Evolutionary conservation across 2,797 vertebrate species (phyloP), one percentile per base, ranked within the genome.

Genomic region (Hoplostethus mediterraneus): DNA sequence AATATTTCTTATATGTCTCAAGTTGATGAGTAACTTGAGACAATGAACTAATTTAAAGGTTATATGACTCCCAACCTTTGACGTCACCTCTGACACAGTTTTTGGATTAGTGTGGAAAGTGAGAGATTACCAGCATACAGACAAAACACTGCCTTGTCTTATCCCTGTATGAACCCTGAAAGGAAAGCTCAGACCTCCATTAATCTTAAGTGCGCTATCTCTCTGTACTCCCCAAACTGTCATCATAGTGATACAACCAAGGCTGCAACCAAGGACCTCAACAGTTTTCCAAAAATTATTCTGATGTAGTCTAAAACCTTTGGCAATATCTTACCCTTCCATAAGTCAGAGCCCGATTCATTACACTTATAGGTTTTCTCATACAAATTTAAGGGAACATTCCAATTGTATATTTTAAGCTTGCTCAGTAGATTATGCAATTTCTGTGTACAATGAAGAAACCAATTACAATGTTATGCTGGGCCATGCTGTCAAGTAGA

Each of bases 161-260:
- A 56, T 79, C 45, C 83, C 28, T 3, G 42, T 30, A 47, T 75
- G 75, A 80, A 77, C 66, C 68, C 40, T 68, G 60, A 62, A 40
- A 55, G 44, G 55, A 64, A 56, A 56, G 55, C 70, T 63, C 33
- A 86, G 67, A 76, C 62, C 63, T 81, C 72, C 67, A 83, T 85
- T 75, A 73, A 89, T 83, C 72, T 86, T 79, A 64, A 78, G 75
- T 71, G 70, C 45, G 51, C 71, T 75, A 48, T 84, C 49, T 81
- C 72, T 59, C 57, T 68, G 56, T 69, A 76, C 65, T 69, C 59
- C 63, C 82, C 66, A 44, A 67, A 73, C 75, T 88, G 76, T 88
- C 81, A 79, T 73, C 58, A 42, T 4, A 59, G 67, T 67, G 72
- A 58, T 67, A 74, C 67, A 64, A 52, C 51, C 48, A 55, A 58